phyloP scores from a whole-genome alignment of 2,888 invertebrate genomes.

The Timema cristinae region DNA sequence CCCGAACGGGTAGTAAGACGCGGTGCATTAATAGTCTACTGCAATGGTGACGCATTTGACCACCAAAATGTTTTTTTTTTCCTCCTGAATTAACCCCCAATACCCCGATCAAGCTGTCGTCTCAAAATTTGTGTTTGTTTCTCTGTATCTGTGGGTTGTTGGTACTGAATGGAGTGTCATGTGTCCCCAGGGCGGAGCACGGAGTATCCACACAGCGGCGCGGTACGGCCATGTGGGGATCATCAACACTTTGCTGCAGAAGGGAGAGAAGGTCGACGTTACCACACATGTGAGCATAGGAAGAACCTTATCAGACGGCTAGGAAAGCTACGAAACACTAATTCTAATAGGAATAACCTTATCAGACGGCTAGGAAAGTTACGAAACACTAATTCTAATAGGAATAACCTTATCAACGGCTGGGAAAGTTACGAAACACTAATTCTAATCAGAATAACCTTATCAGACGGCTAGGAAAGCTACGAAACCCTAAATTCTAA shows the following conservation, averaged over 20 bases:
- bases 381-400: background rate
- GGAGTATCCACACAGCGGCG: conserved; percentile 97
- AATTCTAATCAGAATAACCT: conserved; percentile 3
- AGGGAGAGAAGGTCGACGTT: conserved; percentile 95
- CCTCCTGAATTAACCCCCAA: too few relatives aligned
- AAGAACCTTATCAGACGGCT: conserved; percentile 10
- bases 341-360: too few relatives aligned
- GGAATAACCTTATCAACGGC: conserved; percentile 18
- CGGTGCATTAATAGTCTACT: too few relatives aligned
- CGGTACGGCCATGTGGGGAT: conserved; percentile 96
- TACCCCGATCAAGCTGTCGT: too few relatives aligned
- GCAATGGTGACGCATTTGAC: too few relatives aligned
- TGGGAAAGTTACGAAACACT: too few relatives aligned
- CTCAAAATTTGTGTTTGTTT: too few relatives aligned
- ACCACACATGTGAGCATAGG: conserved; percentile 77
- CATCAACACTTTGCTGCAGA: conserved; percentile 90
- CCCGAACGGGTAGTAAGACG: too few relatives aligned
- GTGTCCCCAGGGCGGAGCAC: conserved; percentile 72
- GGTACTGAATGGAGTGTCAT: background rate
- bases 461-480: background rate
- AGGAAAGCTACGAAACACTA: too few relatives aligned
- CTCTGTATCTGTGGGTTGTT: too few relatives aligned
- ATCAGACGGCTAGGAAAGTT: background rate
- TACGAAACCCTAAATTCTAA: background rate
- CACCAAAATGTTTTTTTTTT: too few relatives aligned